These are phyloP conservation scores for Tachysurus fulvidraco DNA, from an alignment of 2,113 vertebrate genomes.

Conservation along the genomic window DNA sequence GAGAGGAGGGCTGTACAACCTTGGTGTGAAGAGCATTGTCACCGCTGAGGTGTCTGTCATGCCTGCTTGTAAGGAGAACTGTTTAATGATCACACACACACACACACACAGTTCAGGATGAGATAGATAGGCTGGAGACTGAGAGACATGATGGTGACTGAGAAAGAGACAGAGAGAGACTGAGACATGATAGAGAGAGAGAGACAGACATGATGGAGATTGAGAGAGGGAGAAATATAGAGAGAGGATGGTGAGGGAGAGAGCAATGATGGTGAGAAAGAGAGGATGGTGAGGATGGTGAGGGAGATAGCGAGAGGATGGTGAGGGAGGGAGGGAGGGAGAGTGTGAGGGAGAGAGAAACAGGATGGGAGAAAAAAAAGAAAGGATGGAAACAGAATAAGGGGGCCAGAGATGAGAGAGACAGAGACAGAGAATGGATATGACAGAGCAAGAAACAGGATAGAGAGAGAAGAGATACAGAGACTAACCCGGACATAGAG, in stretches of 20 bases:
- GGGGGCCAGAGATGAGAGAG: neutral
- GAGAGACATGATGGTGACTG: neutral
- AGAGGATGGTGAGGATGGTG: neutral
- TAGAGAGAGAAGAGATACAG: neutral
- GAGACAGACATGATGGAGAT: neutral
- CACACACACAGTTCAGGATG: neutral
- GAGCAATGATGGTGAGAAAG: neutral
- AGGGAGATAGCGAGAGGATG: neutral
- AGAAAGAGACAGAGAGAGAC: neutral
- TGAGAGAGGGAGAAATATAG: neutral
- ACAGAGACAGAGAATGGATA: neutral
- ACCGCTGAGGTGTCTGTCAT: constrained; percentile 94
- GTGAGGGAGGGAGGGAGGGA: neutral
- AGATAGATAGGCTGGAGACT: neutral
- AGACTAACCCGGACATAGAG: neutral
- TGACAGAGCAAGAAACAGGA: neutral
- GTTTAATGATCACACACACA: neutral
- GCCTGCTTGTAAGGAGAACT: constrained; percentile 85
- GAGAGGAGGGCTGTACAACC: constrained; percentile 87
- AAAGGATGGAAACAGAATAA: neutral
- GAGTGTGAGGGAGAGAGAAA: neutral
- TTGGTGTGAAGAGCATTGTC: constrained; percentile 95
- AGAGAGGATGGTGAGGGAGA: neutral
- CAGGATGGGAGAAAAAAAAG: neutral
- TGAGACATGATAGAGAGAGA: neutral